These are phyloP conservation scores for Formicarius rufipectus DNA, from an alignment of 2,113 vertebrate species.

Conservation along the genomic window DNA sequence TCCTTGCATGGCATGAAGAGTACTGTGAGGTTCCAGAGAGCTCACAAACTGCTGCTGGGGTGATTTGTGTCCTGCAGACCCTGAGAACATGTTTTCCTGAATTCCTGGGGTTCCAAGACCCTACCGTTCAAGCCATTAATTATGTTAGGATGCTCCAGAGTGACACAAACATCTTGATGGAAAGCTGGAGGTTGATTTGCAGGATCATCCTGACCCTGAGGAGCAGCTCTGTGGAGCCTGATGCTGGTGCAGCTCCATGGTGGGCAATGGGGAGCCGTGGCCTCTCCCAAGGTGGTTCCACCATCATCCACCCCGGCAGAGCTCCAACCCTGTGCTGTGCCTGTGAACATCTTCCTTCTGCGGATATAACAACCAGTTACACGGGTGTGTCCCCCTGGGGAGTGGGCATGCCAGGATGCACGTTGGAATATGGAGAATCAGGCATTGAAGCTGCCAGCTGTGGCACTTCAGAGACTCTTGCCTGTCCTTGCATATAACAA, in stretches of 20 bases:
- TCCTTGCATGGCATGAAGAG: rapidly evolving
- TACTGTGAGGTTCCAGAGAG: neutral
- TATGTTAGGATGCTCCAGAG: neutral
- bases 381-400: rapidly evolving
- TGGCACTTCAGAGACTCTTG: neutral
- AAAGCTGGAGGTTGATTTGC: neutral
- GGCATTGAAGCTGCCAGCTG: neutral
- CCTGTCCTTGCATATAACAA: neutral
- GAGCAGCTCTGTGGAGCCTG: neutral
- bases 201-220: rapidly evolving
- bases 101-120: neutral
- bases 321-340: rapidly evolving
- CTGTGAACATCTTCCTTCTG: rapidly evolving
- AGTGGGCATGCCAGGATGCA: rapidly evolving
- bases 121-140: neutral
- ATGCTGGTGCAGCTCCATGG: neutral
- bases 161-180: neutral
- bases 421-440: rapidly evolving
- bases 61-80: neutral
- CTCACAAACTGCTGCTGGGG: neutral
- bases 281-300: neutral
- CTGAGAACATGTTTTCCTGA: neutral
- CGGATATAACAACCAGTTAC: rapidly evolving
- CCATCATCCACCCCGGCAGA: no score
- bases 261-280: rapidly evolving